Conservation (phyloP, 2,888 invertebrate species). For the Mamestra brassicae region DNA sequence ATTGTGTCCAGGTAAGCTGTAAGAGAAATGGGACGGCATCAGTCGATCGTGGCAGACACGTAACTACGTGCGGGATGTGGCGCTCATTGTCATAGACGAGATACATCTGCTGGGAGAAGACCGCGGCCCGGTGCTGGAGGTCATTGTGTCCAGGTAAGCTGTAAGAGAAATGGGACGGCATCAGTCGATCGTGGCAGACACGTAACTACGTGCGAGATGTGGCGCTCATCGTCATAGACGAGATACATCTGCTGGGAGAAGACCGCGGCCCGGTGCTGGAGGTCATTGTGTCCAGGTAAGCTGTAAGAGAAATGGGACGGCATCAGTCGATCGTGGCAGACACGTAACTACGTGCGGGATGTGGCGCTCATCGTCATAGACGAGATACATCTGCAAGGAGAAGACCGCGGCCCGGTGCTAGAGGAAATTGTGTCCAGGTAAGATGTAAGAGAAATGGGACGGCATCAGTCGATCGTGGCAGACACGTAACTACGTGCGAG, state of each 20-base stretch:
- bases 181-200: conserved; percentile 99
- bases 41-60: conserved; percentile 99
- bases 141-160: conserved; percentile 96
- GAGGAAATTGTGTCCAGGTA: conserved; percentile 98
- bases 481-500: conserved; percentile 97
- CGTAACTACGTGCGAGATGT: conserved; percentile 98
- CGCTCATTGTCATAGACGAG: conserved; percentile 98
- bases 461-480: conserved; percentile 99
- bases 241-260: conserved; percentile 98
- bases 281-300: conserved; percentile 97
- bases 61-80: conserved; percentile 97
- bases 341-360: conserved; percentile 97
- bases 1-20: conserved; percentile 95
- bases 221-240: conserved; percentile 98
- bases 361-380: conserved; percentile 98
- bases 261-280: conserved; percentile 97
- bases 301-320: conserved; percentile 99
- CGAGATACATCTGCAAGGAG: conserved; percentile 99
- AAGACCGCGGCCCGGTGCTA: conserved; percentile 96
- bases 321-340: conserved; percentile 99
- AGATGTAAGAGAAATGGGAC: conserved; percentile 98
- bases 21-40: conserved; percentile 99
- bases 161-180: conserved; percentile 99
- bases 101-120: conserved; percentile 98
- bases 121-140: conserved; percentile 97